Evolutionary conservation across 2,113 vertebrate species (phyloP), one percentile per base, ranked within the genome.

Genomic region (Mus pahari): DNA sequence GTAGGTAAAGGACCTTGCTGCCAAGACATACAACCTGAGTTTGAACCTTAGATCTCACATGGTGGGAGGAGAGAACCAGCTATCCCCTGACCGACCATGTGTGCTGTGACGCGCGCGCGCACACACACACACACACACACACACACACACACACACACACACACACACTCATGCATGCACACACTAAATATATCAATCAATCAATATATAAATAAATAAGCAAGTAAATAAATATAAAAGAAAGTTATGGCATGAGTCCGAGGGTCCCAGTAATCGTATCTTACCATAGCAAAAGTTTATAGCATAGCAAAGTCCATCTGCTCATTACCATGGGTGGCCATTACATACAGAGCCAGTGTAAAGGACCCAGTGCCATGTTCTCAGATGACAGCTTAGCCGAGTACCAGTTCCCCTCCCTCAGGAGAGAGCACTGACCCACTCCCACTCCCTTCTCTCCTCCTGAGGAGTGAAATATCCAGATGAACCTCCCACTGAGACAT

Each of bases 121-220:
- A 22, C 1, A 5, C 17, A 1, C 6, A 3, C 11, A 4, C 2
- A 12, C 24, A 13, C 73, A 28, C 11, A 20, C 7, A 20, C 5
- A 36, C 19, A 42, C 71, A 24, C 4, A 26, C 28, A 20, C 58
- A 60, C 19, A 60, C 58, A 22, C 58, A 7, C 1, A 5, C 58
- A 20, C 2, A 19, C 8, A 26, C 60, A 62, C 22, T 9, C 60
- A 8, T 28, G 60, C 60, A 62, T 19, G 53, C 58, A 60, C 19
- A 20, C 4, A 58, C 14, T 58, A 58, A 58, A 58, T 48, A 48
- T 48, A 48, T 48, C 48, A 48, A 48, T 48, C 48, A 48, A 48
- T 62, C 24, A 62, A 62, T 8, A 26, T 9, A 66, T 12, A 31
- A 78, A 33, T 33, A 19, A 53, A 78, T 33, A 55, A 33, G 50